Evolutionary conservation across 2,113 vertebrate species (phyloP).

Genomic region (Jaculus jaculus): DNA sequence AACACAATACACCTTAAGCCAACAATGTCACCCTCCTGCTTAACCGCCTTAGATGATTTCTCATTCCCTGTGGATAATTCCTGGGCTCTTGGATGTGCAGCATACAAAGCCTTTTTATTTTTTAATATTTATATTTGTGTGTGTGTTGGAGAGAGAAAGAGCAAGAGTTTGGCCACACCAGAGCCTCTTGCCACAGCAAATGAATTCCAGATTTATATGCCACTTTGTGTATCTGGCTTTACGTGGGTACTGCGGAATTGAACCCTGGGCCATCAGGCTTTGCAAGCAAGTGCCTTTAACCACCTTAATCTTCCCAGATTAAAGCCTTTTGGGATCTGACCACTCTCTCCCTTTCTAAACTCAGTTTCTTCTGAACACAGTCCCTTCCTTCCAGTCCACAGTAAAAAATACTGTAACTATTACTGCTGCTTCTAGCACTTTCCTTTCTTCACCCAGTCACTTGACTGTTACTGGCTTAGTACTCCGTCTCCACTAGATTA

Average conservation of each 20-base stretch:
- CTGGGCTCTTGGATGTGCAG: neutral
- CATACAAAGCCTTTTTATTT: neutral
- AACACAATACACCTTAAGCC: neutral
- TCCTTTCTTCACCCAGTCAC: neutral
- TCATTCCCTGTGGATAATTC: neutral
- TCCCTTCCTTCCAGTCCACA: neutral
- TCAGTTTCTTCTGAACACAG: neutral
- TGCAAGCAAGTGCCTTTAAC: no score
- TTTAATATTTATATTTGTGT: no score
- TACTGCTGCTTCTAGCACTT: neutral
- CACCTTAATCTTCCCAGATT: no score
- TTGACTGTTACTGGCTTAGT: neutral
- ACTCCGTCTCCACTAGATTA: neutral
- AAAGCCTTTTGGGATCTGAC: neutral
- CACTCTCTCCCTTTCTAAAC: neutral
- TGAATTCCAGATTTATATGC: no score
- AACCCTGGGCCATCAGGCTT: no score
- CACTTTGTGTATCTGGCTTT: no score
- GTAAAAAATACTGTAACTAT: neutral
- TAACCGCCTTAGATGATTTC: neutral
- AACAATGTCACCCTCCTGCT: neutral
- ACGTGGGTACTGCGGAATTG: no score
- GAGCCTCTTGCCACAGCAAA: no score
- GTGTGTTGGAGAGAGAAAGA: no score
- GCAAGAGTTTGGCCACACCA: no score